A percentile compares a stretch with the other conserved stretches of the same genome.
These are phyloP conservation scores for Orientallactaga sibirica DNA, from an alignment of 2,797 vertebrate species.

Conservation along the genomic window DNA sequence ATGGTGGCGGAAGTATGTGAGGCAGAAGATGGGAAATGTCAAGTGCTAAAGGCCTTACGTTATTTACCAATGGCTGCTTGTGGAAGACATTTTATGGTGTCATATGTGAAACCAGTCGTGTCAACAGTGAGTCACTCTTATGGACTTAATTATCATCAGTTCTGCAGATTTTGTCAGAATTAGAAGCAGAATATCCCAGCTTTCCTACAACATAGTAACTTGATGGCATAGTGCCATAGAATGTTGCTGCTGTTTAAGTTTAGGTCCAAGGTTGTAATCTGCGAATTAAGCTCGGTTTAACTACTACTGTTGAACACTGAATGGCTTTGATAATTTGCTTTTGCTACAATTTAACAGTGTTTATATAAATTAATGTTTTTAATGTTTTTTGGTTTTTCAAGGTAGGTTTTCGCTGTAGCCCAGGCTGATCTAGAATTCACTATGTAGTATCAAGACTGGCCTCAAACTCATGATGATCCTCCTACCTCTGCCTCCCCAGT, in stretches of 20 bases:
- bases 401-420: too few species aligned
- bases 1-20: constrained; percentile 43
- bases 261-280: neutral
- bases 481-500: too few species aligned
- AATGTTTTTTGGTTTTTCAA: too few species aligned
- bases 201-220: neutral
- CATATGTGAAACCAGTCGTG: neutral
- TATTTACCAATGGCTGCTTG: neutral
- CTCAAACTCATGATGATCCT: too few species aligned
- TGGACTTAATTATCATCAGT: neutral
- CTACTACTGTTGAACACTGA: neutral
- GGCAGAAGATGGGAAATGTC: constrained; percentile 13
- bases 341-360: constrained; percentile 46
- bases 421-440: too few species aligned
- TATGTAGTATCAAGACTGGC: too few species aligned
- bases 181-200: constrained; percentile 11
- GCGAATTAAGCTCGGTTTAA: neutral
- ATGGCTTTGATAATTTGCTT: constrained; percentile 52
- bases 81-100: constrained; percentile 26
- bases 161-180: constrained; percentile 33
- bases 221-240: neutral
- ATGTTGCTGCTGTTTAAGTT: neutral
- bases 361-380: neutral
- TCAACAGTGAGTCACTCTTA: neutral
- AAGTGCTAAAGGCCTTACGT: neutral